phyloP scores from a whole-genome alignment of 2,113 vertebrate species.

The Ovibos moschatus region DNA sequence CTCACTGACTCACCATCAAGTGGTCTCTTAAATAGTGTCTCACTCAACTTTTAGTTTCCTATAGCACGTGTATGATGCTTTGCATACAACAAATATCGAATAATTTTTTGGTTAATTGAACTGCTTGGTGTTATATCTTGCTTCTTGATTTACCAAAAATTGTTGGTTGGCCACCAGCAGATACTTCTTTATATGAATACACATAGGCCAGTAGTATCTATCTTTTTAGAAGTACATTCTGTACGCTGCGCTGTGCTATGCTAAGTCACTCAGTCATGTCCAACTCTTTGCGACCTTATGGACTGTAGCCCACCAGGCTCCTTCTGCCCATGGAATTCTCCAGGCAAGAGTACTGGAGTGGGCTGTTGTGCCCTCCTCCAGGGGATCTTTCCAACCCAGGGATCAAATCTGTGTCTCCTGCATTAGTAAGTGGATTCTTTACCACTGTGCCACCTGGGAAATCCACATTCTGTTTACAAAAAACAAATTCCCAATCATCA shows the following conservation, averaged over 20 bases:
- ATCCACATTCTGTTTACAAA: background rate
- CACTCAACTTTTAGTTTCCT: background rate
- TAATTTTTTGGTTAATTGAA: background rate
- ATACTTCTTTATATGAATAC: background rate
- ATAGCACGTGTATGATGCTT: background rate
- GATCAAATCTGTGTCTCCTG: background rate
- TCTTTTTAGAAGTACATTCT: background rate
- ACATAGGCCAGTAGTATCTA: background rate
- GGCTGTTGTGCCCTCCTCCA: background rate
- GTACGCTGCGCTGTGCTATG: fast-evolving
- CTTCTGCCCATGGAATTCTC: background rate
- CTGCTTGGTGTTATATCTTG: background rate
- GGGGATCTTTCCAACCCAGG: background rate
- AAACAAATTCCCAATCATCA: background rate
- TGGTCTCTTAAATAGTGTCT: background rate
- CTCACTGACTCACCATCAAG: background rate
- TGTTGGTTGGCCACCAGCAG: background rate
- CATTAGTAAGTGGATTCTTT: background rate
- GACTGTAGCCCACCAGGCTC: background rate
- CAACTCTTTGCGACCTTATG: background rate
- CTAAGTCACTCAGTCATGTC: background rate
- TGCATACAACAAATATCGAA: background rate
- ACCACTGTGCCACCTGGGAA: background rate
- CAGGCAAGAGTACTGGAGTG: background rate
- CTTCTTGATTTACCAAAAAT: background rate